Evolutionary conservation across 2,113 vertebrate genomes (phyloP).

Genomic region (Oryzias curvinotus): DNA sequence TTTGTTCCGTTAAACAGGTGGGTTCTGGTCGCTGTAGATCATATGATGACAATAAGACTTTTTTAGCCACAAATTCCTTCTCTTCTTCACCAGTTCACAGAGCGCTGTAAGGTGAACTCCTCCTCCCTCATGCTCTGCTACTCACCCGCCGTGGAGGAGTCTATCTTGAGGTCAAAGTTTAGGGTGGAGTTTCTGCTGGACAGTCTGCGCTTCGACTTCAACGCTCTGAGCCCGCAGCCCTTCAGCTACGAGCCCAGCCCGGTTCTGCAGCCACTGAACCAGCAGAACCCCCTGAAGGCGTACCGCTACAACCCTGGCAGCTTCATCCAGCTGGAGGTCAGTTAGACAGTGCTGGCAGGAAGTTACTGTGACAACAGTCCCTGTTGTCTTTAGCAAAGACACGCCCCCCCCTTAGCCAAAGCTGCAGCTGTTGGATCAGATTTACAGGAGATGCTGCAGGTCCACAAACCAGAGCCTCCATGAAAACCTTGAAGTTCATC

Average conservation of each 20-base stretch:
- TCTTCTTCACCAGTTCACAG: conserved; percentile 79
- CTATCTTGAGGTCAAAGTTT: conserved; percentile 68
- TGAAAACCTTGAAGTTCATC: too few relatives aligned
- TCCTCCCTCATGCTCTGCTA: conserved; percentile 87
- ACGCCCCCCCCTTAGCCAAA: too few relatives aligned
- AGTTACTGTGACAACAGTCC: not conserved
- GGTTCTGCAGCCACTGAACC: conserved; percentile 80
- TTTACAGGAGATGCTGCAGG: too few relatives aligned
- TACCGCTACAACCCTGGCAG: conserved; percentile 97
- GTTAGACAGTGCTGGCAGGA: not conserved
- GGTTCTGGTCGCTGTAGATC: conserved; percentile 1
- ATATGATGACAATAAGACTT: too few relatives aligned
- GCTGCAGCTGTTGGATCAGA: too few relatives aligned
- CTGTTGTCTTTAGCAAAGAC: too few relatives aligned
- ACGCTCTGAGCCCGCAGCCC: conserved; percentile 73
- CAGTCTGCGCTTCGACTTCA: conserved; percentile 89
- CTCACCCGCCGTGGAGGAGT: conserved; percentile 83
- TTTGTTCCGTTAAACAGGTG: conserved; percentile 79
- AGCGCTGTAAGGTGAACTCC: conserved; percentile 86
- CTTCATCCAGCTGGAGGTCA: conserved; percentile 95
- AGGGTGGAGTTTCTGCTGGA: conserved; percentile 90
- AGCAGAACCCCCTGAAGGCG: conserved; percentile 81
- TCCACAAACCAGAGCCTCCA: too few relatives aligned
- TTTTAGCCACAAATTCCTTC: not conserved
- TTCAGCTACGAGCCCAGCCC: conserved; percentile 92